Base-by-base conservation (phyloP, 2,888 invertebrate genomes). In the Hypena proboscidalis region DNA sequence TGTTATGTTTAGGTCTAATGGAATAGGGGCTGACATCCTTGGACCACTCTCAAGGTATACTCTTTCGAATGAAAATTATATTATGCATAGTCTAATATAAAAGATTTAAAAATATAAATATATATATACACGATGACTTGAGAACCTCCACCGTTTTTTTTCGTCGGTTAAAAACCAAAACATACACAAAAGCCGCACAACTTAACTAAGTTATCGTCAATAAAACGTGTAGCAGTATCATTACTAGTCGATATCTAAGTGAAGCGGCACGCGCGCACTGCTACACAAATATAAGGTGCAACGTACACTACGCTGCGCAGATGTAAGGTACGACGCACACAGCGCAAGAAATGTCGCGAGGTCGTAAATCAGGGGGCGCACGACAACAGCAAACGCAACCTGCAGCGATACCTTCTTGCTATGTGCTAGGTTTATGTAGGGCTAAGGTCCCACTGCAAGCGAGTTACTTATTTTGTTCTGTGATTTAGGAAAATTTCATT, bases 321-420 rank as follows among this genome's bases (percentile, higher is more conserved):
- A 19, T 13, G 29, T 11, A 26, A 25, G 21, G 53, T n/a, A 35
- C 20, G 10, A 29, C 35, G 43, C 50, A 47, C 41, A 45, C 51
- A 41, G 19, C 9, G 23, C 32, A 5, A 35, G 47, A 44, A 56
- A 57, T 45, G 60, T 62, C 59, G 51, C 58, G 52, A 33, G 52
- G 37, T 55, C 43, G 61, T 74, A 74, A 74, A 74, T 73, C 64
- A 71, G 51, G 40, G 26, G 39, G 52, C 40, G 55, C 71, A 66
- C 68, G 62, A 62, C 55, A 63, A 46, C 49, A 48, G 43, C 52
- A 49, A 57, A 54, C 52, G 53, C 61, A 46, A 64, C 45, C 57
- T 60, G 65, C 61, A 61, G 32, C 49, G 45, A 44, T 38, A 33
- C 25, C 29, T 21, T 8, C 25, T 45, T 37, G 46, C 35, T 46